phyloP scores from a whole-genome alignment of 2,113 vertebrate species.

The Nyctereutes procyonoides region DNA sequence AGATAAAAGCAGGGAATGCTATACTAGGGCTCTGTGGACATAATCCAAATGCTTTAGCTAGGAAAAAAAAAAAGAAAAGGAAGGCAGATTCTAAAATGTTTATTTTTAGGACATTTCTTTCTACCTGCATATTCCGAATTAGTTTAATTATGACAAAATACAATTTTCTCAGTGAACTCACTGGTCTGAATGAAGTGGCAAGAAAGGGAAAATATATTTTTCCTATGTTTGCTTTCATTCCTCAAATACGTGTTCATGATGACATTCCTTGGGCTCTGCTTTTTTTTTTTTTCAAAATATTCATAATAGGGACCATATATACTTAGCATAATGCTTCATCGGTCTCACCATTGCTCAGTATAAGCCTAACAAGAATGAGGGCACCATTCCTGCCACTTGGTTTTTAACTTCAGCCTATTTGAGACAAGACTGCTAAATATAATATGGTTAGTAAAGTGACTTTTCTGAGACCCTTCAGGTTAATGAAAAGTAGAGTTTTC shows the following conservation, averaged over 20 bases:
- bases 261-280: neutral
- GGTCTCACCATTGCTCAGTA: neutral
- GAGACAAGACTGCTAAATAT: neutral
- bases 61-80: neutral
- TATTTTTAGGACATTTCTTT: neutral
- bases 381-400: conserved; percentile 33
- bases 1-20: neutral
- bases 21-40: neutral
- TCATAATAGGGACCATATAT: no score
- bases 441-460: neutral
- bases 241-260: neutral
- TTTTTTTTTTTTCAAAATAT: neutral
- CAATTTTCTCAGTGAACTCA: neutral
- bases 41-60: neutral
- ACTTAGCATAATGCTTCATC: neutral
- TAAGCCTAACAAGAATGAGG: neutral
- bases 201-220: neutral
- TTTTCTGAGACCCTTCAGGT: neutral
- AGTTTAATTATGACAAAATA: neutral
- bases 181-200: neutral
- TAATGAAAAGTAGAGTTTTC: conserved; percentile 22
- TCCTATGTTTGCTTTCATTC: neutral
- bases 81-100: neutral
- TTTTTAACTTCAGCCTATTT: conserved; percentile 18
- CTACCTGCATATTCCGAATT: neutral